Percentiles rank a stretch among this genome's conserved stretches.
Evolutionary conservation across 2,888 invertebrate species (phyloP).

Genomic region (Pharmacophagus antenor): DNA sequence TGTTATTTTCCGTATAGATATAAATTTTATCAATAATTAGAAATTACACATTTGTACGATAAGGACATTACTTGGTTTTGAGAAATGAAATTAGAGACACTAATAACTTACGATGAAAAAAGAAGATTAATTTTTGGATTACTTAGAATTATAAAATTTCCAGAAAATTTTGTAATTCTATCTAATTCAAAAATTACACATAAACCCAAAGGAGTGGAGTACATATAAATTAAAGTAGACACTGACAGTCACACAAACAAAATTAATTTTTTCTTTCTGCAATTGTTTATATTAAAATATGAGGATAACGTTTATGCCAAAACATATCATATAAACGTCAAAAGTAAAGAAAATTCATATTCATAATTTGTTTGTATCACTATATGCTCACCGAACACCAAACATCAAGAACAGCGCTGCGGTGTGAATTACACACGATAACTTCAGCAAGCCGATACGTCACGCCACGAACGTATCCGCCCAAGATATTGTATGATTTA

Average conservation of each 20-base stretch:
- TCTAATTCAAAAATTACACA: no score
- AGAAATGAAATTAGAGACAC: no score
- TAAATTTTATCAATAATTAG: conserved; percentile 14
- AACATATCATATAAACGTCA: conserved; percentile 40
- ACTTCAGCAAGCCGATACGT: conserved; percentile 61
- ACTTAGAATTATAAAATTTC: no score
- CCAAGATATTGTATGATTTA: conserved; percentile 68
- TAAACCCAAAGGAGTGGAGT: no score
- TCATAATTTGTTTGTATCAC: conserved; percentile 63
- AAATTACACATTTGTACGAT: conserved; percentile 1
- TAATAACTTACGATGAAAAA: no score
- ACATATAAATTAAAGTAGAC: no score
- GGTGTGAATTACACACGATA: conserved; percentile 66
- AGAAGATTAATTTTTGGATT: no score
- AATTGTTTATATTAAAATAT: background rate
- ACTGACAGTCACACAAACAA: no score
- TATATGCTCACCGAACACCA: conserved; percentile 50
- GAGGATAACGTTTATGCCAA: background rate
- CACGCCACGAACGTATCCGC: conserved; percentile 49
- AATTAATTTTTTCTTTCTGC: no score
- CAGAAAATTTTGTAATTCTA: no score
- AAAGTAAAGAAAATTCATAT: conserved; percentile 43
- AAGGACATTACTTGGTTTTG: background rate
- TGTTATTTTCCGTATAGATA: conserved; percentile 15
- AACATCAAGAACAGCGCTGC: conserved; percentile 50